Conservation (phyloP, 2,888 invertebrate species). For the Limnephilus auricula region DNA sequence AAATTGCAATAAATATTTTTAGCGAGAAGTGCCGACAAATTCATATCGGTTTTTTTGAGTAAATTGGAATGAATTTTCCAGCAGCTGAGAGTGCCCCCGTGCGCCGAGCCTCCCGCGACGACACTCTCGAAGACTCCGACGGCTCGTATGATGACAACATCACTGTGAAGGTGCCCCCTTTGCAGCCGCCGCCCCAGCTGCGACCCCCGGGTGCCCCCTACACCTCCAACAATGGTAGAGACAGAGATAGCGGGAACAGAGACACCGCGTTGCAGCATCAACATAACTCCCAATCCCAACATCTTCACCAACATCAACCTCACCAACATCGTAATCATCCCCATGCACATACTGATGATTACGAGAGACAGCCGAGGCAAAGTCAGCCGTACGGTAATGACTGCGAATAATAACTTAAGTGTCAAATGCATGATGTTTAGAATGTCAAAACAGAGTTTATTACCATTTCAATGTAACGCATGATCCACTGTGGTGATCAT, state of each 20-base stretch:
- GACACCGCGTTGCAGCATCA: conserved; percentile 6
- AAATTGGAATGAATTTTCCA: background rate
- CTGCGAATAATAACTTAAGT: background rate
- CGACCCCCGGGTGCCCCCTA: conserved; percentile 53
- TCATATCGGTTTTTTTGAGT: no score
- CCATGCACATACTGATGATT: conserved; percentile 10
- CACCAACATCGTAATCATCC: conserved; percentile 35
- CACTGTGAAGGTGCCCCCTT: conserved; percentile 78
- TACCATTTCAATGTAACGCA: background rate
- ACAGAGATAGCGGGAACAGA: background rate
- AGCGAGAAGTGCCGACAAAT: no score
- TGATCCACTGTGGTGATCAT: background rate
- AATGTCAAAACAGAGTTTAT: background rate
- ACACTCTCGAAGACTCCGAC: conserved; percentile 74
- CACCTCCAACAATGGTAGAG: conserved; percentile 48
- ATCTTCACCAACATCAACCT: conserved; percentile 8
- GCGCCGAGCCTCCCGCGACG: conserved; percentile 48
- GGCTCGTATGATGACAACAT: conserved; percentile 79
- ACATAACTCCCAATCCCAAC: conserved; percentile 21
- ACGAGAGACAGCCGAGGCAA: conserved; percentile 46
- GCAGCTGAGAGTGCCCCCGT: conserved; percentile 14
- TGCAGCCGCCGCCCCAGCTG: conserved; percentile 67
- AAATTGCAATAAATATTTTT: background rate
- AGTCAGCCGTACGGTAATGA: conserved; percentile 47
- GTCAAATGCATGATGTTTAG: conserved; percentile 13